Conservation (phyloP, 2,888 invertebrate species). For the Abrostola triplasia region DNA sequence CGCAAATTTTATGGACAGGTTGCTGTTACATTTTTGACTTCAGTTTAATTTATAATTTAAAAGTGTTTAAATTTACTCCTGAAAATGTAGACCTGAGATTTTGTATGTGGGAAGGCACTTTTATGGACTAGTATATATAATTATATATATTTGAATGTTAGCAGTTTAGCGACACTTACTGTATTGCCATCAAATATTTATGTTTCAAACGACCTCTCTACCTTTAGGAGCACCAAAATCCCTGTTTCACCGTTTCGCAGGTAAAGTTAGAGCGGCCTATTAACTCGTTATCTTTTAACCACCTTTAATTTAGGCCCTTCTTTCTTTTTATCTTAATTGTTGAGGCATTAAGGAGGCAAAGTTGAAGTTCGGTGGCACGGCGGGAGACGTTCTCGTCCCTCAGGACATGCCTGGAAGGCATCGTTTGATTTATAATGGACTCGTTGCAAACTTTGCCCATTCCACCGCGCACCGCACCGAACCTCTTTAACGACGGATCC, state of each 20-base stretch:
- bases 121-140: background rate
- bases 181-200: slow-evolving; percentile 6
- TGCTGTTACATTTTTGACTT: slow-evolving; percentile 44
- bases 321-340: slow-evolving; percentile 89
- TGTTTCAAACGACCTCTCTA: slow-evolving; percentile 6
- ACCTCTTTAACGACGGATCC: slow-evolving; percentile 87
- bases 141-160: background rate
- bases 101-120: too few relatives aligned
- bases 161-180: background rate
- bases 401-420: slow-evolving; percentile 87
- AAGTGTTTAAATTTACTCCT: background rate
- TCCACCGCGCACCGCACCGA: slow-evolving; percentile 81
- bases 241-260: slow-evolving; percentile 55
- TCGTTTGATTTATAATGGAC: slow-evolving; percentile 89
- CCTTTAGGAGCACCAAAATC: slow-evolving; percentile 30
- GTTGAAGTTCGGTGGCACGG: slow-evolving; percentile 83
- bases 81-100: too few relatives aligned
- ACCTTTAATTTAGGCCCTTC: slow-evolving; percentile 87
- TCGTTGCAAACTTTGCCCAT: slow-evolving; percentile 88
- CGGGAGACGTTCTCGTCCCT: slow-evolving; percentile 84
- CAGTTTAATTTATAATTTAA: slow-evolving; percentile 8
- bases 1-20: slow-evolving; percentile 53
- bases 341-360: slow-evolving; percentile 86
- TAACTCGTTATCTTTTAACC: slow-evolving; percentile 88
- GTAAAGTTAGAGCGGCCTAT: slow-evolving; percentile 80